These are phyloP conservation scores for Biston stratarius DNA, from an alignment of 2,888 invertebrate species.

Conservation along the genomic window DNA sequence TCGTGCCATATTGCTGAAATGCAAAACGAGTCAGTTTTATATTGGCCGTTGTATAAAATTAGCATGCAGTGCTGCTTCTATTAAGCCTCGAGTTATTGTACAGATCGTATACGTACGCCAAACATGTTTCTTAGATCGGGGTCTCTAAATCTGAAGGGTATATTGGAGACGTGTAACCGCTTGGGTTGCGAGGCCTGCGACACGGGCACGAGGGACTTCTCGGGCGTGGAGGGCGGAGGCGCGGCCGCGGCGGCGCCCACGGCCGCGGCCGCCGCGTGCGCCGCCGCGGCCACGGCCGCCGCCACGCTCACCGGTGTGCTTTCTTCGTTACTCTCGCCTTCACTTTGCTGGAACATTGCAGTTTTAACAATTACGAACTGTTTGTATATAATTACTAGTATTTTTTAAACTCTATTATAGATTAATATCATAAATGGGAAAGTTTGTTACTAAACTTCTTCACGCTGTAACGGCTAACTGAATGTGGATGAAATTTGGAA, in stretches of 20 bases:
- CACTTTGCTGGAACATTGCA: slow-evolving; percentile 65
- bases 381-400: no score
- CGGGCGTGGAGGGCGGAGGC: slow-evolving; percentile 70
- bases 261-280: slow-evolving; percentile 64
- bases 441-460: no score
- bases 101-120: slow-evolving; percentile 91
- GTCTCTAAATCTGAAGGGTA: slow-evolving; percentile 99
- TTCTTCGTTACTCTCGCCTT: slow-evolving; percentile 85
- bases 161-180: slow-evolving; percentile 99
- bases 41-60: slow-evolving; percentile 43
- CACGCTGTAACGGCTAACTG: no score
- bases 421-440: no score
- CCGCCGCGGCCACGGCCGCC: slow-evolving; percentile 62
- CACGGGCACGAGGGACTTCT: slow-evolving; percentile 83
- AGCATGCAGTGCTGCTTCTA: slow-evolving; percentile 58
- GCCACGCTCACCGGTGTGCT: slow-evolving; percentile 82
- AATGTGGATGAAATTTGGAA: no score
- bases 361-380: slow-evolving; percentile 3
- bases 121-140: slow-evolving; percentile 99
- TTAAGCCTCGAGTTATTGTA: slow-evolving; percentile 16
- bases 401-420: no score
- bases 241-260: slow-evolving; percentile 60
- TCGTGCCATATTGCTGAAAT: slow-evolving; percentile 98
- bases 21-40: slow-evolving; percentile 72
- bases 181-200: slow-evolving; percentile 91